Evolutionary conservation across 2,113 vertebrate genomes (phyloP).

Genomic region (Vidua chalybeata): DNA sequence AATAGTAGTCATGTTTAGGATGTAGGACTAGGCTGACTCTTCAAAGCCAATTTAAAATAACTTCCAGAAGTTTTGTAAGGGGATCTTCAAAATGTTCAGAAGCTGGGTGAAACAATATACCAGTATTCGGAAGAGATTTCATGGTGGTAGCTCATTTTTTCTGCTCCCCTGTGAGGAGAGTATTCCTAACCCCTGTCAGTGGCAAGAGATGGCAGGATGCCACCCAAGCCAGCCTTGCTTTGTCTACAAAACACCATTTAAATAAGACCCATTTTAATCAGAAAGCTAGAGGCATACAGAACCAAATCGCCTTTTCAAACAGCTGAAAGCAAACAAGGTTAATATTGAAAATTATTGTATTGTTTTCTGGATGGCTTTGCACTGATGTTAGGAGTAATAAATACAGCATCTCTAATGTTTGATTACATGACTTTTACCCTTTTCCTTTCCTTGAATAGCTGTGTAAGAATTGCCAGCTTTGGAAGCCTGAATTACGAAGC

Average conservation of each 20-base stretch:
- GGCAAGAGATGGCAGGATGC: not conserved
- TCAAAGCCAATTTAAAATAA: not conserved
- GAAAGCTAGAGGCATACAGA: not conserved
- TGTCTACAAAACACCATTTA: not conserved
- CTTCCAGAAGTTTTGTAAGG: not conserved
- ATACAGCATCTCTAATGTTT: conserved; percentile 14
- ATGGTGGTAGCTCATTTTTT: not conserved
- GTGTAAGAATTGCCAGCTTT: conserved; percentile 12
- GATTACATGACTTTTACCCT: conserved; percentile 8
- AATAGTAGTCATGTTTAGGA: not conserved
- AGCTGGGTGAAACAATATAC: not conserved
- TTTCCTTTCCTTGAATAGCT: conserved; percentile 19
- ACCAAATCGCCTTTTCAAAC: not conserved
- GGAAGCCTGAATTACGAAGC: conserved; percentile 47
- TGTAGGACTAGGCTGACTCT: not conserved
- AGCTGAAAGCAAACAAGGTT: not conserved
- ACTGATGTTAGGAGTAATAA: conserved; percentile 35
- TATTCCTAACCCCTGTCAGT: not conserved
- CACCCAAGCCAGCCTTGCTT: not conserved
- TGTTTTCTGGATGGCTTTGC: not conserved
- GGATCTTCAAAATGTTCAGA: not conserved
- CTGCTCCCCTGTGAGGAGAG: not conserved
- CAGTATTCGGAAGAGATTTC: not conserved
- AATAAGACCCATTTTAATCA: not conserved
- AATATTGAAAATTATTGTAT: conserved; percentile 28